These are phyloP conservation scores for Bothrops alternatus DNA, from an alignment of 2,797 vertebrate species.

Conservation along the genomic window DNA sequence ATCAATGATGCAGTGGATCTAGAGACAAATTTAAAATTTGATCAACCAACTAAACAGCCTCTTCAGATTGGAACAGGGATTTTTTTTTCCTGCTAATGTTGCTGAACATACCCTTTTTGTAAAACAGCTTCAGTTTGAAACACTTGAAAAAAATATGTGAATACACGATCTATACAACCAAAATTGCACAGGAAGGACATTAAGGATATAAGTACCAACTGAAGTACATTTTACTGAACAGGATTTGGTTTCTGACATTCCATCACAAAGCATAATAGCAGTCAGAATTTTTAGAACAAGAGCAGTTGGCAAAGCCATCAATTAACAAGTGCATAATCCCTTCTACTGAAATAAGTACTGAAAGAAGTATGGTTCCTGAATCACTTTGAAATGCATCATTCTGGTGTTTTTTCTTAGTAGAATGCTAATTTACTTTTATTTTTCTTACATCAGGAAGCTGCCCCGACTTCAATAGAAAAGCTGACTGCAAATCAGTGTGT, in stretches of 20 bases:
- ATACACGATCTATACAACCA: slow-evolving; percentile 7
- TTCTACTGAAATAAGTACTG: slow-evolving; percentile 43
- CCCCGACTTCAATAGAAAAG: slow-evolving; percentile 38
- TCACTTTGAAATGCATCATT: slow-evolving; percentile 43
- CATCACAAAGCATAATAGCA: slow-evolving; percentile 17
- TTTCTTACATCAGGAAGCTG: slow-evolving; percentile 44
- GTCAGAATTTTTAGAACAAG: slow-evolving; percentile 20
- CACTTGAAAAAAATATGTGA: slow-evolving; percentile 48
- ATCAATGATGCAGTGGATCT: not conserved
- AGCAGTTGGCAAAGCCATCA: slow-evolving; percentile 33
- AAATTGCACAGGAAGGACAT: slow-evolving; percentile 34
- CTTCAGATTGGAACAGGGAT: not conserved
- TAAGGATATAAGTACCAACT: slow-evolving; percentile 39
- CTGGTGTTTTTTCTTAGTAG: not conserved
- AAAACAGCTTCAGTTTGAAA: slow-evolving; percentile 48
- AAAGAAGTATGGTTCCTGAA: slow-evolving; percentile 47
- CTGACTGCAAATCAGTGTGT: slow-evolving; percentile 27
- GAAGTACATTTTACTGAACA: slow-evolving; percentile 26
- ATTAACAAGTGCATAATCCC: slow-evolving; percentile 25
- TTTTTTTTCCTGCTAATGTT: not conserved
- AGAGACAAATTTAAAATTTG: not conserved
- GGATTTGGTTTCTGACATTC: slow-evolving; percentile 19
- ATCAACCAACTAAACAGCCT: not conserved
- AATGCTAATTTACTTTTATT: slow-evolving; percentile 31
- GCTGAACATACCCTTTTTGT: not conserved